Base-by-base conservation (phyloP, 1,140 invertebrate species). In the Lycorma delicatula region DNA sequence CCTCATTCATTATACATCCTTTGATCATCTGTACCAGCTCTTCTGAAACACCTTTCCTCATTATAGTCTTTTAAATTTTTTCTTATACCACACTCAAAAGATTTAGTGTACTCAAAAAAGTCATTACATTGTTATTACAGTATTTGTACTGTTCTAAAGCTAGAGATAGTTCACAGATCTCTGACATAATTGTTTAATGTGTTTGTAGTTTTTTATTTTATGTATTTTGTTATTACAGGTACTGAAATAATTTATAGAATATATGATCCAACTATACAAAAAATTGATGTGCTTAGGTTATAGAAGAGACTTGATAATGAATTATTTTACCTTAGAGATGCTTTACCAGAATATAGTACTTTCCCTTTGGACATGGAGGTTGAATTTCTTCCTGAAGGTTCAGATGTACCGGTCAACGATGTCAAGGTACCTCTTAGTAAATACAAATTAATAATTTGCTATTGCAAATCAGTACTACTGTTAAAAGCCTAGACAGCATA, bases 291-390 rank as follows among this genome's bases (percentile, higher is more conserved):
- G 16, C 72, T 93, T 18, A 84, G 86, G 48, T 75, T 99, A 22
- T 96, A 99, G 72, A 97, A 94, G 71, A 79, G 97, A 38, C 71
- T 99, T 16, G 97, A 99, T 74, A 83, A 92, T 31, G 80, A 91
- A 67, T 72, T 99, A 12, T 77, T 83, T 25, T 99, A 98, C 70
- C 76, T 99, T 38, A 77, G 94, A 54, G 96, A 99, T 80, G 90
- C 91, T 13, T 77, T 89, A 28, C 82, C 83, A 0, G 91, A 98
- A 72, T 96, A 92, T 69, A 93, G 90, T 68, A 97, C 93, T 16
- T 88, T 99, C 69, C 85, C 93, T 63, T 77, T 91, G 50, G 89
- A 98, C 68, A 93, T 98, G 89, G 86, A 94, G 67, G 74, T 82
- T 20, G 89, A 95, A 70, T 74, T 83, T 56, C 68, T 87, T 28